Evolutionary conservation across 30 jellyfish, hydroid and myxozoan genomes (phyloP).

Genomic region (Hydra vulgaris): DNA sequence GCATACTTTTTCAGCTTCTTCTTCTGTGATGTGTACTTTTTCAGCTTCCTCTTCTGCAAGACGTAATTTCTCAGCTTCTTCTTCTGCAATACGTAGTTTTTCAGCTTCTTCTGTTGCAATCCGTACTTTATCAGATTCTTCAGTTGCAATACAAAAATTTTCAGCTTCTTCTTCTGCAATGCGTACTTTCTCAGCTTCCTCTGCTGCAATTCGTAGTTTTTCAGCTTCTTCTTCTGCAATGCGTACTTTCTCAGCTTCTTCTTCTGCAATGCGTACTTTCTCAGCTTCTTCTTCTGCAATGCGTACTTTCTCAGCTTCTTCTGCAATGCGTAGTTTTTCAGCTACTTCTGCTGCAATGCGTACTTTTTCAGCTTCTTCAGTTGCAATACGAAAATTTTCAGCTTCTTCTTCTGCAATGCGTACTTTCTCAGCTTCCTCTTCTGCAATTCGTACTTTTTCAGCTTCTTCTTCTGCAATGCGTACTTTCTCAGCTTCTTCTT

Average conservation of each 20-base stretch:
- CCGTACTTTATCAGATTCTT: neutral
- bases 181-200: constrained; percentile 13
- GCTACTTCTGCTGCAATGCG: constrained; percentile 13
- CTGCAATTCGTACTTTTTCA: neutral
- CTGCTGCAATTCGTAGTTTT: neutral
- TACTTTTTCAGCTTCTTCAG: constrained; percentile 24
- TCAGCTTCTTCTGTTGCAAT: constrained; percentile 9
- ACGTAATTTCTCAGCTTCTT: constrained; percentile 6
- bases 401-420: neutral
- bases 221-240: constrained; percentile 34
- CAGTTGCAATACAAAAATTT: constrained; percentile 1
- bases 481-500: neutral
- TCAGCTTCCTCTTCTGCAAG: neutral
- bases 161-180: constrained; percentile 14
- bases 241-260: constrained; percentile 16
- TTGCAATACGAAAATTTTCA: constrained; percentile 5
- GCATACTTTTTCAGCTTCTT: neutral
- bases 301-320: constrained; percentile 14
- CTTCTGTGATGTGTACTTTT: neutral
- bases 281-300: constrained; percentile 24
- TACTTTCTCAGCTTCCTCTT: neutral
- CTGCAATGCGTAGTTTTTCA: constrained; percentile 13
- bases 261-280: constrained; percentile 7
- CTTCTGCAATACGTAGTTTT: constrained; percentile 5
- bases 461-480: neutral